Base-by-base conservation (phyloP, 2,888 invertebrate genomes). In the Cerceris ruficornis region DNA sequence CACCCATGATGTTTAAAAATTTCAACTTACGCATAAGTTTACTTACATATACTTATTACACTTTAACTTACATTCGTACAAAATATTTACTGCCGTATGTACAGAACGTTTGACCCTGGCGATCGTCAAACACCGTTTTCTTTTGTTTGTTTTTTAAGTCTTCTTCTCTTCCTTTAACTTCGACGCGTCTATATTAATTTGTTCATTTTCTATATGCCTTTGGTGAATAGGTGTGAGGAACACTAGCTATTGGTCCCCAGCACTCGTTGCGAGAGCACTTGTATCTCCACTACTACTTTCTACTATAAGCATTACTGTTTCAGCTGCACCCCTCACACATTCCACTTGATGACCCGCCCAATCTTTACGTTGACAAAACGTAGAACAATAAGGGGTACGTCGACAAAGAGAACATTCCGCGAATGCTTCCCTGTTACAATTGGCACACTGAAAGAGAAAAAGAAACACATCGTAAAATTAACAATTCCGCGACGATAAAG, bases 361-460 rank as follows among this genome's bases (percentile, higher is more conserved):
- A 93, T 98, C 97, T 92, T 97, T 97, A 82, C 97, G 95, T 93
- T 98, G 97, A 92, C 98, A 98, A 93, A 97, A 97, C 4, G 96
- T 96, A 7, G 97, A 97, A 92, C 98, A 98, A 92, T 98, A 98
- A 9, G 97, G 97, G 13, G 97, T 97, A 77, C 96, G 94, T 65
- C 97, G 94, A 89, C 98, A 98, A 54, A 97, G 93, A 0, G 97
- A 97, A 91, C 98, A 98, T 91, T 97, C 97, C 0, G 97, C 97
- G 64, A 96, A 94, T 9, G 97, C 97, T 91, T 97, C 97, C 76
- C 97, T 94, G 92, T 97, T 97, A 91, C 98, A 98, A 92, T 98
- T 98, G 65, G 97, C 97, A 93, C 98, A 98, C 97, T 97, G 81
- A 46, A 80, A 88, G 69, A 69, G 71, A 58, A 69, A 17, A 55